Base-by-base conservation (phyloP, 2,888 invertebrate genomes). In the Epicampocera succincta region DNA sequence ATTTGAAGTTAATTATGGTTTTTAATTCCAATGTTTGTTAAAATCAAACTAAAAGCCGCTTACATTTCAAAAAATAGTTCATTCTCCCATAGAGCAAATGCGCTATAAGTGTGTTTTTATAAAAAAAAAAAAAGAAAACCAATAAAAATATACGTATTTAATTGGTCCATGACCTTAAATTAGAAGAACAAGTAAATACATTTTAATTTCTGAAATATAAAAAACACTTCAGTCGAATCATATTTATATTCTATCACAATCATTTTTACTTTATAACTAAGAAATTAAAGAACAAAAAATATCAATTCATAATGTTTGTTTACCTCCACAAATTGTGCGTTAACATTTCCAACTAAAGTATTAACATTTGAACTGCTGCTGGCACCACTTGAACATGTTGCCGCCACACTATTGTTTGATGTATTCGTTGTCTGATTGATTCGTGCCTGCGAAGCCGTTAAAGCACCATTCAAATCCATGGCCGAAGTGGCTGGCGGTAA, bases 401-500 rank as follows among this genome's bases (percentile, higher is more conserved):
- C 60, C 82, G 80, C 15, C 48, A 69, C 44, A 21, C 33, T 44
- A 54, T 56, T 69, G 56, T 85, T 33, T 9, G 61, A 38, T 86
- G 61, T 21, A 84, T 80, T 83, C 48, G 78, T 60, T 63, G 50
- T 85, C 29, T 80, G 80, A 71, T 76, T 81, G 17, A 84, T 61
- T 48, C 85, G 84, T 38, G 85, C 82, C 68, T 83, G 83, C 25
- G 83, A 80, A 21, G 65, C 80, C n/a, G 84, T 79, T 29, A 86
- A 72, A 73, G 86, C 86, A 21, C 85, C 85, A 61, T 87, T 89
- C 76, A 89, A 84, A 72, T 89, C 89, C 46, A 88, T 86, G 17
- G 88, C 86, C 5, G 85, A 84, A 19, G 78, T 82, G 85, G 94
- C 93, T 0, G 96, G 96, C 8, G 96, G 96, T 76, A 96, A 92